Conservation (phyloP, 2,113 vertebrate species). For the Agapornis roseicollis region DNA sequence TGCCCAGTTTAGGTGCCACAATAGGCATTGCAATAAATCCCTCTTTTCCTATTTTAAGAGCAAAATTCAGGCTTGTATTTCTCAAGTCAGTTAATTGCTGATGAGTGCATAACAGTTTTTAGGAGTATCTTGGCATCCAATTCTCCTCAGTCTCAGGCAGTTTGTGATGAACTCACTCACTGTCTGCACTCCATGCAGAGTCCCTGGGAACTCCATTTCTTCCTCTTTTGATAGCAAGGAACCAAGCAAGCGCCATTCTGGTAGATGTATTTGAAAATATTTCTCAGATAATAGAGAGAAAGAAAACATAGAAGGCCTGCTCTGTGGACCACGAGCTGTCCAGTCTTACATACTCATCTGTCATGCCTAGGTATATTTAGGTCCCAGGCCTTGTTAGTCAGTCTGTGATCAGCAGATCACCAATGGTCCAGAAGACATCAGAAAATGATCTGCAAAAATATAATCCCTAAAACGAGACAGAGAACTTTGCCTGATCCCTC, state of each 20-base stretch:
- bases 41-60: background rate
- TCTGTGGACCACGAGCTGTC: background rate
- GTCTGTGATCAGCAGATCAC: background rate
- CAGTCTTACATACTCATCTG: accelerated
- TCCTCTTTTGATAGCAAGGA: background rate
- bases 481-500: background rate
- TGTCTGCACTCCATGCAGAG: background rate
- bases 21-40: background rate
- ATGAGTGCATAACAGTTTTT: background rate
- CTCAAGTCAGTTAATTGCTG: background rate
- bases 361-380: background rate
- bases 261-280: background rate
- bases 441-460: background rate
- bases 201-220: background rate
- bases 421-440: background rate
- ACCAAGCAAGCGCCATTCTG: background rate
- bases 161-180: background rate
- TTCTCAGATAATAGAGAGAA: background rate
- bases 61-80: background rate
- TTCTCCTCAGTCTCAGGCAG: background rate
- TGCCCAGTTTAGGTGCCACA: background rate
- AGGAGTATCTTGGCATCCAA: background rate
- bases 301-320: background rate
- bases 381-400: background rate
- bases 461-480: background rate